Evolutionary conservation across 2,797 vertebrate species (phyloP), one percentile per base, ranked within the genome.

Genomic region (Cygnus olor): DNA sequence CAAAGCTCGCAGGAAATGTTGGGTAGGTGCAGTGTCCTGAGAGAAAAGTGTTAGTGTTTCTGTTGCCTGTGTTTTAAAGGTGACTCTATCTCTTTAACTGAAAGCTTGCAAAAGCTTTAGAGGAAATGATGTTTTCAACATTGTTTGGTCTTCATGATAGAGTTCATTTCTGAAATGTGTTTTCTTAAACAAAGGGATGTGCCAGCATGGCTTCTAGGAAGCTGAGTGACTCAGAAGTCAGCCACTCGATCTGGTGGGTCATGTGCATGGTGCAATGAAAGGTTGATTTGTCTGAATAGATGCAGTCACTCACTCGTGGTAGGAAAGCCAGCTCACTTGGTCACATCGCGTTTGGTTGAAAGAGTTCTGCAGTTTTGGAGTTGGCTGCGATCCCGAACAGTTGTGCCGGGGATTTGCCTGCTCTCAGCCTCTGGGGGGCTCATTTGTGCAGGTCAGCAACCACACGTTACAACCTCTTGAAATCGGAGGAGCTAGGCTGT

Each of bases 171-270:
- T 17, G 4, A 58, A 89, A 91, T 49, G 82, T 88, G 22, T 82
- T 85, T 85, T 71, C 36, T 40, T 40, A 69, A 85, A 83, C 90
- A 93, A 90, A 94, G 76, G 65, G 65, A 65, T 83, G 18, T 74
- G 49, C 64, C 76, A 80, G 14, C 57, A 86, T 71, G 51, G 45
- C 85, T 96, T 92, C 81, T 80, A 64, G 74, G 85, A 93, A 94
- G 65, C 81, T 8, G 72, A 72, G 72, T 97, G 94, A 97, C 92
- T 96, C 95, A 95, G 90, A 92, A 72, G 74, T 63, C 65, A 83
- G 89, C 69, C 76, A 70, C 89, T 92, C 94, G 89, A 84, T 94
- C 8, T 58, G 65, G 42, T 66, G 79, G 88, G 87, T 93, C 93
- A 80, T 88, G 73, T 65, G 90, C 57, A 27, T 63, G 54, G 69